Evolutionary conservation across 2,797 vertebrate species (phyloP).

Genomic region (Scolopax bukidnonensis): DNA sequence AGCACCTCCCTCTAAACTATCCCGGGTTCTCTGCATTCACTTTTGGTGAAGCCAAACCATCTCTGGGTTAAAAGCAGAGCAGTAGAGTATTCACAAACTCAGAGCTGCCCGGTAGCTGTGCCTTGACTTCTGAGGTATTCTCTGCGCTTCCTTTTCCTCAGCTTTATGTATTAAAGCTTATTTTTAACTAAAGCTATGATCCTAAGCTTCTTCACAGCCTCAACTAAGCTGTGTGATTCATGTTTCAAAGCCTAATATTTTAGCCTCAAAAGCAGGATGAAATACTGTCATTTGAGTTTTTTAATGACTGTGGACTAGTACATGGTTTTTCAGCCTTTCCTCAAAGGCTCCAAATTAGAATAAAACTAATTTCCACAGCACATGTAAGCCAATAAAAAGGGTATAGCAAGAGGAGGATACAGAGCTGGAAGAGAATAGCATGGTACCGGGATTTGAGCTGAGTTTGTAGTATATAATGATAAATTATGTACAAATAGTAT

Average conservation of each 20-base stretch:
- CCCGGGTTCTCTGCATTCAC: not conserved
- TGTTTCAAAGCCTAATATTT: conserved; percentile 65
- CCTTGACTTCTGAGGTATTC: conserved; percentile 42
- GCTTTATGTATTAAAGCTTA: conserved; percentile 55
- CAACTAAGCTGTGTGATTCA: conserved; percentile 48
- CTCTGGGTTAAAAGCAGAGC: not conserved
- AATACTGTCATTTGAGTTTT: conserved; percentile 70
- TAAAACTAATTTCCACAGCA: conserved; percentile 64
- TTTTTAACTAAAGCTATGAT: conserved; percentile 66
- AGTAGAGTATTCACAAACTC: not conserved
- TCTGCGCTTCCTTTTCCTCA: conserved; percentile 4
- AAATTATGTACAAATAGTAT: conserved; percentile 59
- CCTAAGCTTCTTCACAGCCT: conserved; percentile 56
- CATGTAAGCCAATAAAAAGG: conserved; percentile 59
- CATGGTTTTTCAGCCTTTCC: conserved; percentile 53
- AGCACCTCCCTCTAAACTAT: not conserved
- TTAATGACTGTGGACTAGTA: conserved; percentile 61
- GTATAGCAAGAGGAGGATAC: conserved; percentile 42
- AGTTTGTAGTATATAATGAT: conserved; percentile 52
- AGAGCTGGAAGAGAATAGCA: conserved; percentile 41
- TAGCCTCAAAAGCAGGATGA: conserved; percentile 56
- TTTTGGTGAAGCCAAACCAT: not conserved
- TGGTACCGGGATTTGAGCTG: conserved; percentile 20
- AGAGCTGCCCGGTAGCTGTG: not conserved
- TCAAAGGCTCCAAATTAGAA: conserved; percentile 68